Evolutionary conservation across 2,888 invertebrate species (phyloP).

Genomic region (Melinaea marsaeus): DNA sequence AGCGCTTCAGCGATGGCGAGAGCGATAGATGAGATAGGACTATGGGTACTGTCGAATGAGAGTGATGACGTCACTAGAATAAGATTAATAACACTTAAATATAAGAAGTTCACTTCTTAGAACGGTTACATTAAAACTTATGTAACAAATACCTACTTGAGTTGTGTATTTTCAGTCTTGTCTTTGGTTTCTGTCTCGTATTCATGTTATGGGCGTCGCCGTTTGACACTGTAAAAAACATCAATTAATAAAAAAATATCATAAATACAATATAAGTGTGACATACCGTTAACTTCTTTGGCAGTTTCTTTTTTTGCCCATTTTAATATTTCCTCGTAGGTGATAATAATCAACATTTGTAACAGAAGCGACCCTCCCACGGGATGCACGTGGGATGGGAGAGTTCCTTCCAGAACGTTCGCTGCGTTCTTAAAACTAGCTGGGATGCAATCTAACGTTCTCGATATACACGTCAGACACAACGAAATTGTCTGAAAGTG

Average conservation of each 20-base stretch:
- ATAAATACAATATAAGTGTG: too few species aligned
- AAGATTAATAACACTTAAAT: neutral
- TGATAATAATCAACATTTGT: slow-evolving; percentile 82
- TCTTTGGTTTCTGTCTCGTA: slow-evolving; percentile 39
- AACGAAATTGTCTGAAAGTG: slow-evolving; percentile 81
- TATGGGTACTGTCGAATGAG: slow-evolving; percentile 65
- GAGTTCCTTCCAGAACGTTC: slow-evolving; percentile 79
- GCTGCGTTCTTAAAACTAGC: slow-evolving; percentile 77
- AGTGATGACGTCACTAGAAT: slow-evolving; percentile 52
- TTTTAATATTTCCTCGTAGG: slow-evolving; percentile 81
- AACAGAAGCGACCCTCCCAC: slow-evolving; percentile 84
- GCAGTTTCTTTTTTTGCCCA: slow-evolving; percentile 63
- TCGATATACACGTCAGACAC: slow-evolving; percentile 82
- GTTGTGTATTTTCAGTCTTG: slow-evolving; percentile 54
- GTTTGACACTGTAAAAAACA: slow-evolving; percentile 43
- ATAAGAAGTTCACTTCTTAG: too few species aligned
- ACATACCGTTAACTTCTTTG: slow-evolving; percentile 56
- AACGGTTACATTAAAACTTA: neutral
- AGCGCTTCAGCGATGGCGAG: slow-evolving; percentile 87
- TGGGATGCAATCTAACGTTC: slow-evolving; percentile 83
- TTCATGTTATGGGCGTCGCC: slow-evolving; percentile 56
- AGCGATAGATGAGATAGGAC: slow-evolving; percentile 76
- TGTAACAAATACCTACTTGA: neutral
- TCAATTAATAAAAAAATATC: neutral
- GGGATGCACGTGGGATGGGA: slow-evolving; percentile 84